Base-by-base conservation (phyloP, 1,140 invertebrate genomes). In the Anthonomus grandis region DNA sequence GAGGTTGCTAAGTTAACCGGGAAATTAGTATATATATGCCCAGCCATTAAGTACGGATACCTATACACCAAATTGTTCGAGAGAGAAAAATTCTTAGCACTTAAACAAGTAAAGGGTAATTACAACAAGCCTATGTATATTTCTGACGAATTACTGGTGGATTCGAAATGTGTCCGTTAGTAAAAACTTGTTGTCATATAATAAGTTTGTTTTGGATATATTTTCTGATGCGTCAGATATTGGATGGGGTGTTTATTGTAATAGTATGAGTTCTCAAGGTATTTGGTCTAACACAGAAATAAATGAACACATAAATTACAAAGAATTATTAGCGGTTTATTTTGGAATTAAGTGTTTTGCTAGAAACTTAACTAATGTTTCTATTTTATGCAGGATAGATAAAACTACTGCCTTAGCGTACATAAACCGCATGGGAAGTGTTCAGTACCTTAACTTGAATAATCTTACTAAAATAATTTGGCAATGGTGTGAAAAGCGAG, bases 401-500 rank as follows among this genome's bases (percentile, higher is more conserved):
- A 68, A 72, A 22, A 65, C 66, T 8, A 70, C 67, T 13, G n/a
- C 60, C 0, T 49, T 68, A 0, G 24, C 59, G 1, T 67, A 63
- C 23, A 53, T 68, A 21, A 67, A 65, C 24, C 61, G 64, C 44
- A 67, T 68, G 63, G 66, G 64, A 2, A 50, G 52, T 12, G 53
- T 66, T 17, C 62, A 54, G 22, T 60, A 52, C 41, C 50, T 50
- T 13, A 46, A 59, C 6, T 46, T 70, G 0, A 64, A 44, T 15
- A 19, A 46, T 13, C 22, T 67, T 15, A 15, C 62, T 2, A 44
- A 53, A 34, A 21, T 31, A 19, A 62, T 65, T 37, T 68, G 60
- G 64, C 57, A 59, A 39, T 64, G 63, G 60, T 67, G 62, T 8
- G 67, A n/a, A n/a, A n/a, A n/a, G n/a, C n/a, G n/a, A n/a, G n/a